Conservation (phyloP, 2,797 vertebrate species). For the Eulemur mongoz region DNA sequence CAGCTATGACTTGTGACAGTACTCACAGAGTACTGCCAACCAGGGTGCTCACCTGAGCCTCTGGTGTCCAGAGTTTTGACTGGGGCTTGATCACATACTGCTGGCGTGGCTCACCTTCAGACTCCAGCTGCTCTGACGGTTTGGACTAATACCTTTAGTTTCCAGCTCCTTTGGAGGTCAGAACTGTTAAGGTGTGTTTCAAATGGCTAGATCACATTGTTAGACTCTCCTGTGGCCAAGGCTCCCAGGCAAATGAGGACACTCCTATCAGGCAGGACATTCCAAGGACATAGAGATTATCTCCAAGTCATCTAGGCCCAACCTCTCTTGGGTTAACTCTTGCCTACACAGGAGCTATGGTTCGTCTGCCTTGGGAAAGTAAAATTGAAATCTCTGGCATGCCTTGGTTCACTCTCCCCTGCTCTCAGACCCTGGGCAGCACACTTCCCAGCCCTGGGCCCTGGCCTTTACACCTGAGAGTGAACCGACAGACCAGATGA, state of each 20-base stretch:
- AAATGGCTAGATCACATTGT: background rate
- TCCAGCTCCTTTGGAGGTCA: background rate
- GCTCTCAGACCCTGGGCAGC: background rate
- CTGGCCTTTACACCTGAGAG: background rate
- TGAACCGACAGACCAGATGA: background rate
- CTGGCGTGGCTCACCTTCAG: background rate
- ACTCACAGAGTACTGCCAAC: background rate
- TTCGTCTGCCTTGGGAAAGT: background rate
- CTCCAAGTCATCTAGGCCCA: background rate
- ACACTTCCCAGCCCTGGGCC: background rate
- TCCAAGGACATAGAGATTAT: background rate
- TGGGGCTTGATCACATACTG: background rate
- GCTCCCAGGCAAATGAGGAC: background rate
- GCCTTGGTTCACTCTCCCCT: background rate
- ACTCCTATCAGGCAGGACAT: background rate
- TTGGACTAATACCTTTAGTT: background rate
- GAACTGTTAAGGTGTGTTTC: background rate
- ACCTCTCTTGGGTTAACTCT: background rate
- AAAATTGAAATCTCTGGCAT: background rate
- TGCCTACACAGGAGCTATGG: background rate
- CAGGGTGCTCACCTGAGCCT: background rate
- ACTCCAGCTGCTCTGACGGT: background rate
- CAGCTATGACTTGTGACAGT: background rate
- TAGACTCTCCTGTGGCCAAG: background rate
- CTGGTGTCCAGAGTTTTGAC: background rate